Evolutionary conservation across 2,888 invertebrate genomes (phyloP).

Genomic region (Sclerodermus sp.): DNA sequence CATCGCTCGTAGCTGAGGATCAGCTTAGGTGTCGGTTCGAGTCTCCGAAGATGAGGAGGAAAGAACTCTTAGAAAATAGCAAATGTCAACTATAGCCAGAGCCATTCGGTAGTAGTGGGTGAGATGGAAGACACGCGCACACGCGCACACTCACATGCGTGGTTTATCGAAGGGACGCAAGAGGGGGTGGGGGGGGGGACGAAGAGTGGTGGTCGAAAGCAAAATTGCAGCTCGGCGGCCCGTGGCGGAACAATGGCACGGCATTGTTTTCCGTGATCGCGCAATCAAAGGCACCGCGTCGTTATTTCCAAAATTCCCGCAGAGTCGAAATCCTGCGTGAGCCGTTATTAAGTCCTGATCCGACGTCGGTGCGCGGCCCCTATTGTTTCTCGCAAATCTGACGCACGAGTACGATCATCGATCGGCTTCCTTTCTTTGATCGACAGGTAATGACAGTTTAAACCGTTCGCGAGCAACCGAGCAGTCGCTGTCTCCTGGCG

Average conservation of each 20-base stretch:
- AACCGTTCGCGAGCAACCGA: conserved; percentile 40
- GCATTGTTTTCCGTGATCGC: conserved; percentile 2
- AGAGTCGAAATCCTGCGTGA: conserved; percentile 26
- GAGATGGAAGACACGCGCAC: no score
- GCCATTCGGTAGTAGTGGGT: no score
- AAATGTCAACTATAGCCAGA: no score
- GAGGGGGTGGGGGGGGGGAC: background rate
- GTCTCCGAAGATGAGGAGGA: no score
- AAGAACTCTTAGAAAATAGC: no score
- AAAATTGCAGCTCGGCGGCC: background rate
- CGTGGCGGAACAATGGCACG: background rate
- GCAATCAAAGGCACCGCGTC: conserved; percentile 3
- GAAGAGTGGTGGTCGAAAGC: background rate
- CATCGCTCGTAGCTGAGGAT: no score
- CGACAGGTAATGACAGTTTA: conserved; percentile 57
- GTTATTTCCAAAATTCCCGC: conserved; percentile 23
- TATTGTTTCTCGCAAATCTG: conserved; percentile 51
- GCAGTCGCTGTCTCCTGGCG: conserved; percentile 35
- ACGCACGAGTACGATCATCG: conserved; percentile 50
- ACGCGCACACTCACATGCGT: no score
- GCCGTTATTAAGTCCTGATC: conserved; percentile 51
- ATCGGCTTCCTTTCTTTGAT: conserved; percentile 54
- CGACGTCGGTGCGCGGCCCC: conserved; percentile 31
- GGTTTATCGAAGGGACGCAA: no score
- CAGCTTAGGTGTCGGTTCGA: no score